phyloP scores from a whole-genome alignment of 2,888 invertebrate genomes.

The Ferrisia virgata region DNA sequence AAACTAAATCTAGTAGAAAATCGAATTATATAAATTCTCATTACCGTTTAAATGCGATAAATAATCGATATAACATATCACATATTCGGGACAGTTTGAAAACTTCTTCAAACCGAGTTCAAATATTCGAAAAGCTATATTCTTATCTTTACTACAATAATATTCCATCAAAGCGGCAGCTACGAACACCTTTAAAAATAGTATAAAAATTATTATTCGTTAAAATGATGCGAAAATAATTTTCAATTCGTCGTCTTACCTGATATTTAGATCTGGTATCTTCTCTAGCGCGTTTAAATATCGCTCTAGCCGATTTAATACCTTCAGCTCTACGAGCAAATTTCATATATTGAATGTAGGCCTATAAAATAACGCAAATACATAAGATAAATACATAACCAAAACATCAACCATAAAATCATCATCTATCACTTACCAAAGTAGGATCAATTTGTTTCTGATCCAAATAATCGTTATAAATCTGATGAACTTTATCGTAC shows the following conservation, averaged over 20 bases:
- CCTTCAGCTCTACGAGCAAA: conserved; percentile 96
- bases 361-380: conserved; percentile 54
- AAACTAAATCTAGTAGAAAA: neutral
- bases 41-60: conserved; percentile 92
- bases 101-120: conserved; percentile 97
- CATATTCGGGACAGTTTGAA: conserved; percentile 90
- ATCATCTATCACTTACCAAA: conserved; percentile 60
- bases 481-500: conserved; percentile 93
- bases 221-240: too few species aligned
- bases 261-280: conserved; percentile 61
- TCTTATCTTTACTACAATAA: conserved; percentile 97
- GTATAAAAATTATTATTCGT: neutral
- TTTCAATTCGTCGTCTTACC: conserved; percentile 53
- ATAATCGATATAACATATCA: conserved; percentile 94
- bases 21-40: conserved; percentile 48
- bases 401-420: neutral
- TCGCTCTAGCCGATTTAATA: conserved; percentile 89
- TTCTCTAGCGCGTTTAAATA: conserved; percentile 93
- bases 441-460: conserved; percentile 92
- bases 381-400: neutral
- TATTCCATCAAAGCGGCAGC: conserved; percentile 99
- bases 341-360: conserved; percentile 99
- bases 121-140: conserved; percentile 93
- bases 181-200: conserved; percentile 74
- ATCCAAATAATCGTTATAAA: conserved; percentile 87